Evolutionary conservation across 2,797 vertebrate species (phyloP), one percentile per base, ranked within the genome.

Genomic region (Spinibarbus caldwelli): DNA sequence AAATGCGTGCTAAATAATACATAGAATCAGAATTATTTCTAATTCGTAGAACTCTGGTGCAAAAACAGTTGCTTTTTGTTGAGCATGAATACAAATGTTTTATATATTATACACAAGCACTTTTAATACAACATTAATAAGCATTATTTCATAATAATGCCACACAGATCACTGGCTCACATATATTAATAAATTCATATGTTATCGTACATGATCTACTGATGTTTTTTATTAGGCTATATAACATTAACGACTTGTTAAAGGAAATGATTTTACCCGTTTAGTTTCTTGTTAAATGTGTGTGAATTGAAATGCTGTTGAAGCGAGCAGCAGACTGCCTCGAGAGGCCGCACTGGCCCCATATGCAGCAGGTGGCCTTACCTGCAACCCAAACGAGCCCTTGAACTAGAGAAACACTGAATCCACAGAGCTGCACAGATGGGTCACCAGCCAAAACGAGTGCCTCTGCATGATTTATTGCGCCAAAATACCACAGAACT

Each of bases 381-480:
- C 95, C 94, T 96, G 93, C 90, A 87, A 90, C 88, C 90, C 91
- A 93, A 80, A 80, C 93, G 93, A 94, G 94, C 94, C 93, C 94
- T 95, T 95, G 93, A 95, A 96, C 93, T 94, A 93, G 92, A 93
- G 94, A 94, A 93, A 92, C 86, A 91, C 93, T 93, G 93, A 95
- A 90, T 93, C 93, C 93, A 91, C 93, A 92, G 93, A 95, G 93
- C 92, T 91, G 89, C 92, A 36, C 84, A 92, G 92, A 91, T 95
- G 95, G 90, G 94, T 96, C 93, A 91, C 84, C 92, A 95, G 95
- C 95, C 95, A 96, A 95, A 95, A 92, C 91, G 84, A 79, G 73
- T 59, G 92, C 94, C 95, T 95, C 94, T 93, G 94, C 93, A 93
- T 95, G 95, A 96, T 96, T 96, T 96, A 96, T 96, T 96, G 94